Conservation (phyloP, 1,140 invertebrate species). For the Drosophila hydei region DNA sequence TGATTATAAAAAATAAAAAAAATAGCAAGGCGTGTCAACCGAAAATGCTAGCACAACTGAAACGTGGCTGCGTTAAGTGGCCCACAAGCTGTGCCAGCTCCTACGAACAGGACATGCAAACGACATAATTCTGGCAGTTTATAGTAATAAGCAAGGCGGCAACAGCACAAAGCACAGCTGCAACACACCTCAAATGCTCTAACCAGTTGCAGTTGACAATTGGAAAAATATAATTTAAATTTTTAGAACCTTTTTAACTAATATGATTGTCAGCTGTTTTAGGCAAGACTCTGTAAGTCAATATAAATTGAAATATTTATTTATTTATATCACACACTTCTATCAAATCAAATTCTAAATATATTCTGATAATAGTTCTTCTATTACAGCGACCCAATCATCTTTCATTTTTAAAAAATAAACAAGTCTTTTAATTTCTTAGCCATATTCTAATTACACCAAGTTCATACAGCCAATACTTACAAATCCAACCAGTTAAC, state of each 20-base stretch:
- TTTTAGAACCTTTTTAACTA: no score
- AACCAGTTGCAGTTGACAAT: neutral
- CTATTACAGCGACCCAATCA: no score
- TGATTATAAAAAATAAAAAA: conserved; percentile 56
- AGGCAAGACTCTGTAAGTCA: no score
- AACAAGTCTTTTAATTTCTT: no score
- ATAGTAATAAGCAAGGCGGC: conserved; percentile 20
- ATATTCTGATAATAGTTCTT: no score
- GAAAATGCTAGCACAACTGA: neutral
- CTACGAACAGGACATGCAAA: conserved; percentile 52
- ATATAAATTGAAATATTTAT: no score
- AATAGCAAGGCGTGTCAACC: neutral
- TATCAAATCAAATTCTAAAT: no score
- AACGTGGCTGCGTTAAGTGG: conserved; percentile 50
- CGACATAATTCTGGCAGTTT: conserved; percentile 61
- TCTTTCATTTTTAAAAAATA: no score
- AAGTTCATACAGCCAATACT: neutral
- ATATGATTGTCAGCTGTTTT: no score
- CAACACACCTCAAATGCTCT: conserved; percentile 21
- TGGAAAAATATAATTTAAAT: neutral
- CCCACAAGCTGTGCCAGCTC: conserved; percentile 44
- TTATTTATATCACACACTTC: no score
- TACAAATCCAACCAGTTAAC: no score
- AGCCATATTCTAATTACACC: no score
- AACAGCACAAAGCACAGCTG: neutral